A percentile compares a stretch with the other conserved stretches of the same genome.
These are phyloP conservation scores for Herpetotheres cachinnans DNA, from an alignment of 2,113 vertebrate species.

Conservation along the genomic window DNA sequence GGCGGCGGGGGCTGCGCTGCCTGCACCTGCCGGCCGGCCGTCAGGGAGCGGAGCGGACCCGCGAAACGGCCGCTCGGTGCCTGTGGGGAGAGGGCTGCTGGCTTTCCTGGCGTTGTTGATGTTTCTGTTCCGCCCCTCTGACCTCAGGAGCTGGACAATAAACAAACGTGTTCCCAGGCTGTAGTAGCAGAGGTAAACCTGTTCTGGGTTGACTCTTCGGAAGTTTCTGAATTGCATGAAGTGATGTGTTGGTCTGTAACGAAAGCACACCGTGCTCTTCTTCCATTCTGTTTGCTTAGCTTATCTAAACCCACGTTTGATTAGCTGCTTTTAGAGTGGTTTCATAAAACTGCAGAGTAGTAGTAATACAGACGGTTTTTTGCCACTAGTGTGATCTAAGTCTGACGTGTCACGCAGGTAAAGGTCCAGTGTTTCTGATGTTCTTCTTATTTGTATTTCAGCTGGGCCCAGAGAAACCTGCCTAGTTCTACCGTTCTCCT, in stretches of 20 bases:
- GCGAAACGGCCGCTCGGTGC: neutral
- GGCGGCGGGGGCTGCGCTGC: neutral
- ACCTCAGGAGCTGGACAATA: neutral
- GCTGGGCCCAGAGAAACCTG: neutral
- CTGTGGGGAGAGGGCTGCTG: neutral
- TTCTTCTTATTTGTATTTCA: neutral
- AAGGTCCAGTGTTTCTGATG: neutral
- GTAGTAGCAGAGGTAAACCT: neutral
- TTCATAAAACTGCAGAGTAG: neutral
- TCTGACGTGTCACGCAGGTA: slow-evolving; percentile 33
- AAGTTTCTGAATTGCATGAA: neutral
- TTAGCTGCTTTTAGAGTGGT: neutral
- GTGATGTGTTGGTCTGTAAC: neutral
- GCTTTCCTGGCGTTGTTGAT: neutral
- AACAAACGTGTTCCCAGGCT: neutral
- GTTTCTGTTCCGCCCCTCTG: neutral
- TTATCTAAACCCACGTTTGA: neutral
- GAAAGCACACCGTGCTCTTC: neutral
- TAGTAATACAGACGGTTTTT: neutral
- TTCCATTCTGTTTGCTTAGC: neutral
- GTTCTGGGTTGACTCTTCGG: neutral
- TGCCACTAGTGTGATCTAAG: neutral
- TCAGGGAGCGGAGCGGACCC: neutral
- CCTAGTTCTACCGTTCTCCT: neutral
- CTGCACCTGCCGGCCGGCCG: neutral